Conservation (phyloP, 2,797 vertebrate species). For the Australoheros facetus region DNA sequence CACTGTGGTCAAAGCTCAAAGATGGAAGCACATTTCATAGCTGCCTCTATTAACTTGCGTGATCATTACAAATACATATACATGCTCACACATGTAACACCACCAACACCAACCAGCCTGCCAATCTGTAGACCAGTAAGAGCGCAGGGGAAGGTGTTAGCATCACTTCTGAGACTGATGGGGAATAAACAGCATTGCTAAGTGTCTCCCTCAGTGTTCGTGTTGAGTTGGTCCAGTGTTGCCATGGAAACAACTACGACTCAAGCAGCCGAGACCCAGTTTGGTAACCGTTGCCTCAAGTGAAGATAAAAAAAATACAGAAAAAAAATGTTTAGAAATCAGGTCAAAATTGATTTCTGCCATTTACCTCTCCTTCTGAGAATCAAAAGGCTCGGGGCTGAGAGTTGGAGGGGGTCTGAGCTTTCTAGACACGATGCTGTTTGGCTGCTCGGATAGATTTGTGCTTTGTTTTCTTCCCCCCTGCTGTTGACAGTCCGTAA, state of each 20-base stretch:
- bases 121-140: conserved; percentile 48
- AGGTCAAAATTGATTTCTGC: conserved; percentile 59
- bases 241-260: conserved; percentile 78
- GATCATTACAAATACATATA: background rate
- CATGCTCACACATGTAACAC: conserved; percentile 1
- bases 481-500: conserved; percentile 53
- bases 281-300: conserved; percentile 55
- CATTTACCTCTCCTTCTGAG: conserved; percentile 42
- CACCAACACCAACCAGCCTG: background rate
- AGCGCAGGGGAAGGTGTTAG: conserved; percentile 48
- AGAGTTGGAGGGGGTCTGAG: background rate
- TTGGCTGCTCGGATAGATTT: conserved; percentile 20
- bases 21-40: background rate
- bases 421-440: conserved; percentile 28
- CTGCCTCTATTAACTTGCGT: background rate
- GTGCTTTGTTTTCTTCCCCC: conserved; percentile 42
- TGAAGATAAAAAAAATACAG: conserved; percentile 20
- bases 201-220: conserved; percentile 73
- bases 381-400: background rate
- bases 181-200: conserved; percentile 73
- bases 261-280: conserved; percentile 69
- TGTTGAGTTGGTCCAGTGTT: conserved; percentile 69
- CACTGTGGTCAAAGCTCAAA: background rate
- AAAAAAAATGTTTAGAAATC: conserved; percentile 17
- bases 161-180: conserved; percentile 76